These are phyloP conservation scores for Enteromius argenteus DNA, from an alignment of 2,797 vertebrate species.

Conservation along the genomic window DNA sequence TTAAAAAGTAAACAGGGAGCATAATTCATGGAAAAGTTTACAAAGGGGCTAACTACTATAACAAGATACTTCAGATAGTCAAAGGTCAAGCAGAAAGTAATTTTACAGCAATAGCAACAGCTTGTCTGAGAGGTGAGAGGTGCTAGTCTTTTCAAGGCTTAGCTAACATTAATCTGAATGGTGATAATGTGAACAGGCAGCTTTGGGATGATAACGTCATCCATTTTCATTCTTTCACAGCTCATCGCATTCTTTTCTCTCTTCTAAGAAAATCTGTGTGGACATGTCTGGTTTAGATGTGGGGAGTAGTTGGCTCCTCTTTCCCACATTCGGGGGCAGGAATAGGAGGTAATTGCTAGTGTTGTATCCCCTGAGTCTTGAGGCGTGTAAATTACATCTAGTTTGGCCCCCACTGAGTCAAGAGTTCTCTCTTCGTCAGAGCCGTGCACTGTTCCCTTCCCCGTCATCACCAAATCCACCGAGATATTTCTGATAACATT, in stretches of 20 bases:
- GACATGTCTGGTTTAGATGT: conserved; percentile 64
- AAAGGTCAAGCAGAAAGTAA: conserved; percentile 30
- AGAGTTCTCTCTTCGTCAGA: conserved; percentile 47
- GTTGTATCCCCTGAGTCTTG: conserved; percentile 70
- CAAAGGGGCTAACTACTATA: background rate
- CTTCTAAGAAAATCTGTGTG: conserved; percentile 9
- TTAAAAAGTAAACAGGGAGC: background rate
- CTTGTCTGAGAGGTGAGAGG: conserved; percentile 38
- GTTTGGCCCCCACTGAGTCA: conserved; percentile 66
- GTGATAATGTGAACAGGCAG: conserved; percentile 56
- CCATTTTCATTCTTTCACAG: conserved; percentile 29
- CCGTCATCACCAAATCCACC: conserved; percentile 62
- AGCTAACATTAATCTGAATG: conserved; percentile 45
- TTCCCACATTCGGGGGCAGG: conserved; percentile 63
- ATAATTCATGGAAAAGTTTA: background rate
- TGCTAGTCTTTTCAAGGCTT: conserved; percentile 18
- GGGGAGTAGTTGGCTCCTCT: conserved; percentile 72
- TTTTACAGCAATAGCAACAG: conserved; percentile 23
- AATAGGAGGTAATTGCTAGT: conserved; percentile 73
- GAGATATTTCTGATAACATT: conserved; percentile 58
- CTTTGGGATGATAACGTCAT: conserved; percentile 45
- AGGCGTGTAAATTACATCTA: conserved; percentile 80
- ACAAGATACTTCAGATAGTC: background rate
- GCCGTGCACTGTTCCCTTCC: conserved; percentile 59
- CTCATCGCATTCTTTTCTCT: conserved; percentile 11